Conservation (phyloP, 2,797 vertebrate genomes). For the Aldrovandia affinis region DNA sequence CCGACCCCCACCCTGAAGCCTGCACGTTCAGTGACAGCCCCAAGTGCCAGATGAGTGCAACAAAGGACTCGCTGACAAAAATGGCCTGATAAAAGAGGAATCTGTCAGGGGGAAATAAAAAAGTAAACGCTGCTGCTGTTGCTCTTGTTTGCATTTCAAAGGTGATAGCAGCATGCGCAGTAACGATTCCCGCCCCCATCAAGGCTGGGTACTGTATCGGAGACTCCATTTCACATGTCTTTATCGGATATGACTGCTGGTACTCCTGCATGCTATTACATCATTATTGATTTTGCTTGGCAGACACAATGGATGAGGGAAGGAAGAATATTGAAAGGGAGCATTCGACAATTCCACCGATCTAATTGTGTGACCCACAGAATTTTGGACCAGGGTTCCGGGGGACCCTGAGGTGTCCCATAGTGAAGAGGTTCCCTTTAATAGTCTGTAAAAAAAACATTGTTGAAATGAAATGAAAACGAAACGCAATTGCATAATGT, state of each 20-base stretch:
- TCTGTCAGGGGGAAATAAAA: not conserved
- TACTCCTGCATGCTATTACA: not conserved
- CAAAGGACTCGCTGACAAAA: not conserved
- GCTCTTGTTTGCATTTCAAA: not conserved
- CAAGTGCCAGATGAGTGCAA: not conserved
- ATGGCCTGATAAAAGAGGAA: not conserved
- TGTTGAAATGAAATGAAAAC: not conserved
- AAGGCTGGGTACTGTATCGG: not conserved
- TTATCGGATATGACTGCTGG: not conserved
- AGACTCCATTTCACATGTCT: not conserved
- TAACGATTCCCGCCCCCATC: not conserved
- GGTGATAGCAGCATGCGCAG: not conserved
- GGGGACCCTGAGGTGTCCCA: not conserved
- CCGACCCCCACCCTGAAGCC: not conserved
- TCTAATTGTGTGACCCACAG: not conserved
- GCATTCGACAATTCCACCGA: not conserved
- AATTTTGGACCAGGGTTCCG: not conserved
- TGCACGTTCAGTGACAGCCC: not conserved
- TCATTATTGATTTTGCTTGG: slow-evolving; percentile 15
- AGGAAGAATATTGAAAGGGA: not conserved
- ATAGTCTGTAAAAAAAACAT: not conserved
- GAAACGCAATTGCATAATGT: not conserved
- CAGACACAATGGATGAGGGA: not conserved
- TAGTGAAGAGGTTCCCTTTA: not conserved
- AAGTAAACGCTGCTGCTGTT: not conserved